Evolutionary conservation across 2,888 invertebrate species (phyloP).

Genomic region (Unio delphinus): DNA sequence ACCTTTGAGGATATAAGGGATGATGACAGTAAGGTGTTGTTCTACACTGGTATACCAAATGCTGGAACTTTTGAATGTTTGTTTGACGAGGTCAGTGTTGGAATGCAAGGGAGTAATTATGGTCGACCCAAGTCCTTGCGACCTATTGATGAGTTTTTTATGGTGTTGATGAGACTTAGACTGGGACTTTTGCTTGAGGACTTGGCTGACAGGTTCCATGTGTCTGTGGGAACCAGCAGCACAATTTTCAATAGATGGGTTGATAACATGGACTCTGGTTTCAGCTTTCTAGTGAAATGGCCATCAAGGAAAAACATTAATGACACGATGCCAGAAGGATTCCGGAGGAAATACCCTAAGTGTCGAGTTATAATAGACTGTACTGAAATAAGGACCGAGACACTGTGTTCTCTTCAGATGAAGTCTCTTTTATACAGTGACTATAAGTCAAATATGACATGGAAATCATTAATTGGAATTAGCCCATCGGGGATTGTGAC

Average conservation of each 20-base stretch:
- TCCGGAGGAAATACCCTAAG: conserved; percentile 16
- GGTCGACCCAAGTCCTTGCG: conserved; percentile 4
- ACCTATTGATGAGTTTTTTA: conserved; percentile 8
- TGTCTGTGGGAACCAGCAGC: not conserved
- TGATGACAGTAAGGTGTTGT: too few relatives aligned
- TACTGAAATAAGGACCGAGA: conserved; percentile 27
- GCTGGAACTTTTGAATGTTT: not conserved
- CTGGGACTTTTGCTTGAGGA: conserved; percentile 7
- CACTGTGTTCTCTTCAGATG: conserved; percentile 12
- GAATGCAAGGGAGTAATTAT: not conserved
- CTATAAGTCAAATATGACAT: conserved; percentile 28
- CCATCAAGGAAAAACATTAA: conserved; percentile 5
- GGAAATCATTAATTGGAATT: conserved; percentile 22
- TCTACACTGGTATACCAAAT: too few relatives aligned
- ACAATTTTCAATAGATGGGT: conserved; percentile 8
- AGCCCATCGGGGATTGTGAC: conserved; percentile 23
- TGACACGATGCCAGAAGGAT: conserved; percentile 11
- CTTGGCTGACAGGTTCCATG: conserved; percentile 2
- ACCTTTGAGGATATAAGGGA: too few relatives aligned
- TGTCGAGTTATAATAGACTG: conserved; percentile 30
- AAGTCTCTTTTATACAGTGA: conserved; percentile 24
- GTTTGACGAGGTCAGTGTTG: not conserved
- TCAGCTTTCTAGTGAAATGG: conserved; percentile 7
- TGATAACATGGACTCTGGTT: not conserved
- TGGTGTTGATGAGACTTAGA: conserved; percentile 9